Percentiles rank a stretch among this genome's conserved stretches.
Conservation (phyloP, 2,797 vertebrate species). For the Pantherophis alleghaniensis region DNA sequence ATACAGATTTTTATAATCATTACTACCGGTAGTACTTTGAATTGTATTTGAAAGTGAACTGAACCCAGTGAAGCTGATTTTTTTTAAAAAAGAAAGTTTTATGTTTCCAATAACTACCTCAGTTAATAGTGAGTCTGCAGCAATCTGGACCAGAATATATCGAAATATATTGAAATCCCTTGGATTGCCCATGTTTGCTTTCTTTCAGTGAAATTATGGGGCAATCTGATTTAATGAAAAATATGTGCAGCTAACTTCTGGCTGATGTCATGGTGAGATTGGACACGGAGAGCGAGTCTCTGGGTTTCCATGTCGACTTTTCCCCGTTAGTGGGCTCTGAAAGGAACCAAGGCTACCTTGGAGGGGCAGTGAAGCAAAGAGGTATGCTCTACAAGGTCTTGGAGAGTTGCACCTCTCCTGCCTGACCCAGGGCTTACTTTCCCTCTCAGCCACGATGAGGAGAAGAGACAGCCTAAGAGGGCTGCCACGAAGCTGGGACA, state of each 20-base stretch:
- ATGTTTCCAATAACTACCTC: not conserved
- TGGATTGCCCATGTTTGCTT: not conserved
- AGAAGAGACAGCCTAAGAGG: no score
- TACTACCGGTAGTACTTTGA: not conserved
- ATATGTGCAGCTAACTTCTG: not conserved
- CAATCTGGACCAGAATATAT: not conserved
- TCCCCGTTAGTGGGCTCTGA: no score
- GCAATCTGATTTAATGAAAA: not conserved
- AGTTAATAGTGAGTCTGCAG: not conserved
- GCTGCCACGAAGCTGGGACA: no score
- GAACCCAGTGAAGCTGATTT: not conserved
- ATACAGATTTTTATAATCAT: not conserved
- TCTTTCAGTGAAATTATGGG: not conserved
- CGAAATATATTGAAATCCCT: not conserved
- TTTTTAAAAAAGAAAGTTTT: not conserved
- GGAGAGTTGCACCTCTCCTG: no score
- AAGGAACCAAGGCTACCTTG: no score
- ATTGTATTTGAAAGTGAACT: not conserved
- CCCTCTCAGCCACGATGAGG: no score
- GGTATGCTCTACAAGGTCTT: no score
- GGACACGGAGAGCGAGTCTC: no score
- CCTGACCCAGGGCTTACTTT: no score
- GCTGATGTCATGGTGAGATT: no score
- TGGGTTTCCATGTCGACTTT: no score
- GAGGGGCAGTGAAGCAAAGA: no score